Evolutionary conservation across 2,888 invertebrate genomes (phyloP), one percentile per base, ranked within the genome.

Genomic region (Emmelina monodactyla): DNA sequence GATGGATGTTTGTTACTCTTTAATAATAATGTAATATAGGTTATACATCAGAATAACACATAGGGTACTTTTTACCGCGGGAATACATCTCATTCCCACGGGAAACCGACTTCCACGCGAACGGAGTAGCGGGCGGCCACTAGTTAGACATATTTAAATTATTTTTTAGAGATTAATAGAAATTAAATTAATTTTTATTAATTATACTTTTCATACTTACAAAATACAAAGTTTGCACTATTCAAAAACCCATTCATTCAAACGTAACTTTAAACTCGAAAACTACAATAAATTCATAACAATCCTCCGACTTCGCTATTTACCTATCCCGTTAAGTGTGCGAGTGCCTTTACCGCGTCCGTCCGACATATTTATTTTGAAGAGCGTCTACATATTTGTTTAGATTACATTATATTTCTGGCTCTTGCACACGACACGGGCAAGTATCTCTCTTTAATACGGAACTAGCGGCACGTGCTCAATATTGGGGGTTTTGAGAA

Each of bases 401-500:
- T 79, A 51, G 67, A 72, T 79, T 75, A 70, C 73, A 76, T 63
- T 29, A 78, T 79, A 78, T 78, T 78, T 76, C 61, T 63, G 73
- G 73, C 65, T 58, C 73, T 76, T 79, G 78, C 78, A 70, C 76
- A 76, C 79, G 79, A 78, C 78, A 72, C 78, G 53, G 56, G 22
- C 6, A 16, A 9, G 16, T 19, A 28, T 25, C 4, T 22, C 35
- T 12, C 29, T 28, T 31, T 15, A 28, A 19, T 29, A 15, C 31
- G 6, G 3, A 25, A 9, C 19, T 19, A 19, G 19, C 19, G 6
- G 19, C 19, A 19, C 19, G 19, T 19, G 19, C 19, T 6, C 19
- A 19, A 19, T 19, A 9, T 19, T 19, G 5, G 6, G 9, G 5
- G 19, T 19, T 19, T 5, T 9, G 19, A 19, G 5, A 9, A 9